Evolutionary conservation across 2,888 invertebrate species (phyloP).

Genomic region (Aromia moschata): DNA sequence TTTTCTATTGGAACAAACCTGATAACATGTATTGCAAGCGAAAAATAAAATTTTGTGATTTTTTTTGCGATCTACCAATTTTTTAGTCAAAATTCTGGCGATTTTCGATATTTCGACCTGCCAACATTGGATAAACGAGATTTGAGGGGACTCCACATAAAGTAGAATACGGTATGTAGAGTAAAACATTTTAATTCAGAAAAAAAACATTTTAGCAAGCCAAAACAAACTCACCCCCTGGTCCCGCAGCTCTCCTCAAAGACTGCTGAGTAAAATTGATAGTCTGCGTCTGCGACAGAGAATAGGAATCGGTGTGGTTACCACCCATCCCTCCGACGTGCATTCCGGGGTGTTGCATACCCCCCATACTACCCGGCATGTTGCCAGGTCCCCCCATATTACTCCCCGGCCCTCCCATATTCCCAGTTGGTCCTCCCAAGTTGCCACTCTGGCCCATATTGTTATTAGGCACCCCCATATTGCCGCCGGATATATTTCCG

Average conservation of each 20-base stretch:
- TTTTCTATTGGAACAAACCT: no score
- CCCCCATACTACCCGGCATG: slow-evolving; percentile 37
- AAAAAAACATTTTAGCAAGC: no score
- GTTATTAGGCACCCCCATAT: slow-evolving; percentile 28
- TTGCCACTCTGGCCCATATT: slow-evolving; percentile 32
- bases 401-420: slow-evolving; percentile 38
- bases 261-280: slow-evolving; percentile 84
- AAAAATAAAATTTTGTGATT: no score
- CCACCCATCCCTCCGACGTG: slow-evolving; percentile 53
- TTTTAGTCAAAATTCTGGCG: no score
- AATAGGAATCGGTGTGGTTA: slow-evolving; percentile 69
- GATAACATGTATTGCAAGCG: no score
- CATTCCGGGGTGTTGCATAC: slow-evolving; percentile 44
- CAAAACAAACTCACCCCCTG: slow-evolving; percentile 51
- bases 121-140: no score
- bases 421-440: slow-evolving; percentile 27
- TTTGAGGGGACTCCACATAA: no score
- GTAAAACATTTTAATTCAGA: no score
- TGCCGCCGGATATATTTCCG: slow-evolving; percentile 20
- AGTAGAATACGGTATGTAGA: no score
- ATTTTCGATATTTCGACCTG: no score
- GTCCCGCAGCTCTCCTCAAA: slow-evolving; percentile 65
- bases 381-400: slow-evolving; percentile 31
- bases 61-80: no score
- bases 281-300: slow-evolving; percentile 84